phyloP scores from a whole-genome alignment of 2,113 vertebrate species.

The Ameiurus melas region DNA sequence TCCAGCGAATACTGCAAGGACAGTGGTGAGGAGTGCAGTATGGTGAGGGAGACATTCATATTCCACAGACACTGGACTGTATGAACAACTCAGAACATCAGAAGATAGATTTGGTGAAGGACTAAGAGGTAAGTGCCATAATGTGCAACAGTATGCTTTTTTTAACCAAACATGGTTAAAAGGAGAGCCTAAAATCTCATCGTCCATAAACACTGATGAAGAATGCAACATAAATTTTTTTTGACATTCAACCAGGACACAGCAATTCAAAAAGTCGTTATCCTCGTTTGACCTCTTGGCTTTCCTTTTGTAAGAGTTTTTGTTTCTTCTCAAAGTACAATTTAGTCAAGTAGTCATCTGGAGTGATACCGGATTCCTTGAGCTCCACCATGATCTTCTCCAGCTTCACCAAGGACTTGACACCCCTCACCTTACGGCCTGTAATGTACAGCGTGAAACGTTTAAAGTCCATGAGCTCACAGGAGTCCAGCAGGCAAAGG shows the following conservation, averaged over 20 bases:
- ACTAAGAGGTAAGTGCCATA: background rate
- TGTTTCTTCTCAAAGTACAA: conserved; percentile 73
- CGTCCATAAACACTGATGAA: background rate
- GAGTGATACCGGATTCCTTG: conserved; percentile 67
- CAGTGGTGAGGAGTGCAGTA: too few relatives aligned
- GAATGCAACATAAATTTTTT: background rate
- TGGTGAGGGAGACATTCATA: background rate
- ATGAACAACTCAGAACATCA: background rate
- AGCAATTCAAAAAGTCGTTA: background rate
- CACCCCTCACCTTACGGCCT: conserved; percentile 70
- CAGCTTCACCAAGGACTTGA: conserved; percentile 64
- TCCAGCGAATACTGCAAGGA: too few relatives aligned
- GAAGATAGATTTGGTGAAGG: background rate
- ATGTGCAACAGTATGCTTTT: background rate
- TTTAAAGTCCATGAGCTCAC: conserved; percentile 75
- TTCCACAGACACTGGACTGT: background rate
- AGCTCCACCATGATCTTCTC: conserved; percentile 74
- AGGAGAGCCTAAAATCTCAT: too few relatives aligned
- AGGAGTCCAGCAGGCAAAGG: conserved; percentile 79
- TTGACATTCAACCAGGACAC: background rate
- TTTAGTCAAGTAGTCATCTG: conserved; percentile 74
- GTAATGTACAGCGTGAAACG: conserved; percentile 79
- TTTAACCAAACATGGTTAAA: background rate
- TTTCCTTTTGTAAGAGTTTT: conserved; percentile 61
- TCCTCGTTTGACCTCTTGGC: conserved; percentile 2